Evolutionary conservation across 1,140 invertebrate species (phyloP), one percentile per base, ranked within the genome.

Genomic region (Gryllus bimaculatus): DNA sequence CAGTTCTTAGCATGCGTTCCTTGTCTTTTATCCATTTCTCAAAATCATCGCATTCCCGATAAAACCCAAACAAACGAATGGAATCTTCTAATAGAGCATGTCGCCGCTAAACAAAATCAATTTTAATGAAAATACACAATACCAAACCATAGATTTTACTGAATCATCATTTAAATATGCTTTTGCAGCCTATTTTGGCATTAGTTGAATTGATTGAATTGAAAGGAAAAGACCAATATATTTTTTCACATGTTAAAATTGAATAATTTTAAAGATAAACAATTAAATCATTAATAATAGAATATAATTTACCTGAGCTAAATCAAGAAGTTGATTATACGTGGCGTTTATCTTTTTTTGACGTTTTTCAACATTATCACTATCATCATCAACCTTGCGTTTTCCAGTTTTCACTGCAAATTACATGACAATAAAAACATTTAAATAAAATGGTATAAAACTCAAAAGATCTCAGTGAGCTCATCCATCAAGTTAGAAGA

Each of bases 21-120:
- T 97, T 98, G 79, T 99, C 97, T 83, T 93, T 93, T 83, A 99
- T 97, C 98, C 98, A 99, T 81, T 93, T 93, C 86, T 98, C 97
- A 85, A 99, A 98, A 85, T 98, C 96, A 84, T 98, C 96, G 87
- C 97, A 99, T 84, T 99, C 97, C n/a, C 94, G 90, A 85, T 97
- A 97, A 88, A 99, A 99, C 48, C 93, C 93, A 85, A 96, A 98
- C 20, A 99, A 87, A 81, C 94, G 91, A 79, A 98, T 96, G 0
- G 97, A 93, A 85, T 99, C 97, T 82, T 97, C 95, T 12, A 99
- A 87, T 48, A 96, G 89, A 0, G 92, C 90, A 81, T 94, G 92
- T 1, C 97, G 89, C 76, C 91, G 90, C 76, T 89, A 82, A 81
- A 74, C 10, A 0, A 78, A 26, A 73, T 7, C 21, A 78, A 78